phyloP scores from a whole-genome alignment of 2,888 invertebrate genomes.

The Halictus quadricinctus region DNA sequence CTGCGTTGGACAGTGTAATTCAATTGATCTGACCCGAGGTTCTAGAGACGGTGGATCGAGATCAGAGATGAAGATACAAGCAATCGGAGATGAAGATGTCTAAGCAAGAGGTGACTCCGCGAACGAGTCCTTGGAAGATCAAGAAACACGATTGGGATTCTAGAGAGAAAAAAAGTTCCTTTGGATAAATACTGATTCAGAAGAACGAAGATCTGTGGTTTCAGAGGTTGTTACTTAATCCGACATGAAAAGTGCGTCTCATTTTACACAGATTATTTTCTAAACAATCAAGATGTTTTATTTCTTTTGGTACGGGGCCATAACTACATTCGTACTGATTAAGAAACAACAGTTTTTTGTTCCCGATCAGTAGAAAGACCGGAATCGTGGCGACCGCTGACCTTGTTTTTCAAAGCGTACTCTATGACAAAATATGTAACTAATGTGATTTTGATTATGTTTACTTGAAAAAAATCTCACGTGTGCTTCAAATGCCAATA shows the following conservation, averaged over 20 bases:
- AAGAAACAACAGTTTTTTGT: no score
- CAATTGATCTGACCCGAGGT: neutral
- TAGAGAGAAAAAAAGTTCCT: neutral
- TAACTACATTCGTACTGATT: no score
- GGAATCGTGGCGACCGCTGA: neutral
- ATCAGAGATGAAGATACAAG: neutral
- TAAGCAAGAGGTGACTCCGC: neutral
- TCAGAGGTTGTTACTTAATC: neutral
- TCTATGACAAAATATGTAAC: neutral
- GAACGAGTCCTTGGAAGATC: neutral
- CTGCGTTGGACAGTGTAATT: neutral
- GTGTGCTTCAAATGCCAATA: neutral
- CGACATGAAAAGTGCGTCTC: neutral
- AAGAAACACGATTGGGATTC: slow-evolving; percentile 19
- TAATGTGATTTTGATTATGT: neutral
- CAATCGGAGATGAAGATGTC: neutral
- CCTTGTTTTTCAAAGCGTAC: neutral
- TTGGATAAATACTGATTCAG: neutral
- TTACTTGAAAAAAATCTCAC: neutral
- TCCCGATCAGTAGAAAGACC: neutral
- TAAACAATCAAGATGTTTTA: neutral
- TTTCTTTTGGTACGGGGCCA: no score
- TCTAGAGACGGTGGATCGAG: neutral
- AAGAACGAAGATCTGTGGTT: neutral
- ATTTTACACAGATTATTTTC: neutral